Percentiles rank a stretch among this genome's conserved stretches.
Evolutionary conservation across 2,797 vertebrate genomes (phyloP).

Genomic region (Valencia hispanica): DNA sequence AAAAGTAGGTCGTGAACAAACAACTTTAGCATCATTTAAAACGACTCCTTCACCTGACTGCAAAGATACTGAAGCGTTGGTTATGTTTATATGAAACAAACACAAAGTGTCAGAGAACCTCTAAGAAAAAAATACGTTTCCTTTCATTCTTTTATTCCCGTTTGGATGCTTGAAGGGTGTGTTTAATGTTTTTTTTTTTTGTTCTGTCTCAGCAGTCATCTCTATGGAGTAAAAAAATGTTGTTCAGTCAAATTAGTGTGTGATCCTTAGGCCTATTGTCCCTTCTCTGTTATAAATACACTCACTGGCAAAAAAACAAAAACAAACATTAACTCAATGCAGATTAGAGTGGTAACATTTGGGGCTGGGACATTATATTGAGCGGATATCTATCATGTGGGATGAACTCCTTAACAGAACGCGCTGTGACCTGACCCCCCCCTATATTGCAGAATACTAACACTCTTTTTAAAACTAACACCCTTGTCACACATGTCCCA

Average conservation of each 20-base stretch:
- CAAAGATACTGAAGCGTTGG: background rate
- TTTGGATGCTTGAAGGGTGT: background rate
- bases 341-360: too few relatives aligned
- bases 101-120: background rate
- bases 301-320: background rate
- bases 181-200: background rate
- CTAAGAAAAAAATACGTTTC: background rate
- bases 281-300: background rate
- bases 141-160: background rate
- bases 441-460: too few relatives aligned
- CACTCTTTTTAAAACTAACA: too few relatives aligned
- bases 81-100: background rate
- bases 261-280: background rate
- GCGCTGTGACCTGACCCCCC: too few relatives aligned
- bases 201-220: background rate
- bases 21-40: background rate
- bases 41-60: background rate
- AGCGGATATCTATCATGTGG: too few relatives aligned
- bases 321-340: background rate
- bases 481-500: too few relatives aligned
- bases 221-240: background rate
- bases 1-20: background rate
- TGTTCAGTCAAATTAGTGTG: background rate
- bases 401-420: too few relatives aligned
- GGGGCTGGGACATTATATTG: too few relatives aligned